Evolutionary conservation across 2,888 invertebrate species (phyloP).

Genomic region (Nomada lathburiana): DNA sequence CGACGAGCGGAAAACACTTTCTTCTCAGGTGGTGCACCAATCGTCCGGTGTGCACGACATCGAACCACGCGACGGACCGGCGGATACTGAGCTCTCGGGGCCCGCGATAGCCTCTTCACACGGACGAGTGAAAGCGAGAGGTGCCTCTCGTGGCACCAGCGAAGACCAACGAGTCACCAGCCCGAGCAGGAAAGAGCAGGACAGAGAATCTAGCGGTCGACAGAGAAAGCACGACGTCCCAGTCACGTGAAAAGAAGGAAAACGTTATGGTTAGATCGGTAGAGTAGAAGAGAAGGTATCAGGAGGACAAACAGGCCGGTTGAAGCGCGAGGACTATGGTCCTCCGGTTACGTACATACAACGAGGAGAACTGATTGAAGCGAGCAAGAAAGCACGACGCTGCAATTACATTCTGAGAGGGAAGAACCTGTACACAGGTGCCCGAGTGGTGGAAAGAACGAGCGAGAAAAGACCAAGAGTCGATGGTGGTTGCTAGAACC

Average conservation of each 20-base stretch:
- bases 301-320: slow-evolving; percentile 18
- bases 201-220: slow-evolving; percentile 23
- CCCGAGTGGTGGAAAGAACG: neutral
- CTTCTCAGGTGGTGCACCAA: slow-evolving; percentile 64
- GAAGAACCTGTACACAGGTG: slow-evolving; percentile 10
- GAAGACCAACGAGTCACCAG: slow-evolving; percentile 55
- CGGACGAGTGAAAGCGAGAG: slow-evolving; percentile 77
- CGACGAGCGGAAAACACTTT: slow-evolving; percentile 29
- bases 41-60: slow-evolving; percentile 72
- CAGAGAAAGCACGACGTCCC: slow-evolving; percentile 38
- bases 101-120: slow-evolving; percentile 71
- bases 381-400: slow-evolving; percentile 45
- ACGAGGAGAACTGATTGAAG: slow-evolving; percentile 23
- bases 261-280: slow-evolving; percentile 9
- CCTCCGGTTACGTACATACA: slow-evolving; percentile 34
- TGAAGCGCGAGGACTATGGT: slow-evolving; percentile 49
- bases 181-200: slow-evolving; percentile 44
- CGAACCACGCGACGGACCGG: slow-evolving; percentile 74
- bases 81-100: slow-evolving; percentile 68
- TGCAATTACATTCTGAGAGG: slow-evolving; percentile 29
- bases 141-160: slow-evolving; percentile 61
- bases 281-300: slow-evolving; percentile 17
- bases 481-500: slow-evolving; percentile 19
- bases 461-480: neutral
- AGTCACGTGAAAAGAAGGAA: slow-evolving; percentile 60